Conservation (phyloP, 1,140 invertebrate genomes). For the Cydia fagiglandana region DNA sequence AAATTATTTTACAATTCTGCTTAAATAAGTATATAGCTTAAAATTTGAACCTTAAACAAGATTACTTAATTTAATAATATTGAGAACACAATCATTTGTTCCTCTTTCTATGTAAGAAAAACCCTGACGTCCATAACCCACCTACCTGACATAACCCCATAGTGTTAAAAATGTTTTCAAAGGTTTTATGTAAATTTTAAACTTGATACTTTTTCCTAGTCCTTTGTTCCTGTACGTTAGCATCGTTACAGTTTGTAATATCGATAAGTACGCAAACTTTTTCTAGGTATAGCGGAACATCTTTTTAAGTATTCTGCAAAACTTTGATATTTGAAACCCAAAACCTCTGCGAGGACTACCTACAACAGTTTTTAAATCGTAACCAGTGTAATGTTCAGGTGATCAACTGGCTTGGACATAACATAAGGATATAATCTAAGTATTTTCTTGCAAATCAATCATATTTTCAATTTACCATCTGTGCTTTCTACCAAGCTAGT, state of each 20-base stretch:
- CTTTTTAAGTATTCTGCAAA: background rate
- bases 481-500: background rate
- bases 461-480: conserved; percentile 25
- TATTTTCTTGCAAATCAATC: background rate
- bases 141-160: too few relatives aligned
- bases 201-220: conserved; percentile 10
- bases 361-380: too few relatives aligned
- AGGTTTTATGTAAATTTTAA: background rate
- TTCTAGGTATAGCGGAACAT: background rate
- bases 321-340: too few relatives aligned
- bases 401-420: too few relatives aligned
- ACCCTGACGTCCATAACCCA: too few relatives aligned
- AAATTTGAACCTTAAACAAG: background rate
- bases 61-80: background rate
- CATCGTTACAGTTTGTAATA: too few relatives aligned
- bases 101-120: too few relatives aligned
- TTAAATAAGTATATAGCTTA: background rate
- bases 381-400: too few relatives aligned
- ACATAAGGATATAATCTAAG: background rate
- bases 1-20: background rate
- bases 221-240: too few relatives aligned
- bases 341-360: too few relatives aligned
- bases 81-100: background rate
- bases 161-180: too few relatives aligned
- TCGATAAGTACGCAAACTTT: background rate